A percentile compares a stretch with the other conserved stretches of the same genome.
Conservation (phyloP, 2,113 vertebrate genomes). For the Pterocles orientalis region DNA sequence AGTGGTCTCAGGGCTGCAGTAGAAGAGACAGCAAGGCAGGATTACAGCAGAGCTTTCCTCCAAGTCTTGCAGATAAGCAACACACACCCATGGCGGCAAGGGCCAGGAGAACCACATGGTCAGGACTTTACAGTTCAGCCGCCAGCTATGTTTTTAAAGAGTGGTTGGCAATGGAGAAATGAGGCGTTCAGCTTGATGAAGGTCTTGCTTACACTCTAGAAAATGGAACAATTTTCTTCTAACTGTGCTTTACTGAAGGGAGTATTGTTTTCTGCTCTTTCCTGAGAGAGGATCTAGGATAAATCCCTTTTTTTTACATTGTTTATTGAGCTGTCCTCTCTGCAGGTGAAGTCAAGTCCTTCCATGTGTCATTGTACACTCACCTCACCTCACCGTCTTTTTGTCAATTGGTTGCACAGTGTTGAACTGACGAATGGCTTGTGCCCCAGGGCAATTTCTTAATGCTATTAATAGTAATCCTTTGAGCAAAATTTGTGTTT, state of each 20-base stretch:
- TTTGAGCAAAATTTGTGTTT: not conserved
- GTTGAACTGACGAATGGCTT: not conserved
- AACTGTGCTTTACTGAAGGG: not conserved
- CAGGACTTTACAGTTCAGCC: not conserved
- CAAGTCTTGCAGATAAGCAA: not conserved
- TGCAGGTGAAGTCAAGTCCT: not conserved
- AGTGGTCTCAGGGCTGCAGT: not conserved
- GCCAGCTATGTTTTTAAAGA: not conserved
- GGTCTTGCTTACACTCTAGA: not conserved
- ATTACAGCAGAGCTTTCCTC: not conserved
- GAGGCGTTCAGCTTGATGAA: not conserved
- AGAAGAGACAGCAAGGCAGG: not conserved
- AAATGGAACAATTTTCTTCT: not conserved
- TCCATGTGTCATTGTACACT: not conserved
- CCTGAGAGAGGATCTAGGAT: not conserved
- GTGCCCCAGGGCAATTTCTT: not conserved
- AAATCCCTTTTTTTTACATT: not conserved
- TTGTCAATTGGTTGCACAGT: not conserved
- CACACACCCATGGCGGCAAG: accelerated
- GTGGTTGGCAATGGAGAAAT: not conserved
- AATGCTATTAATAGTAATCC: not conserved
- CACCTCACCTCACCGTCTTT: not conserved
- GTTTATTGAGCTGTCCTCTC: not conserved
- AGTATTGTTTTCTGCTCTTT: not conserved
- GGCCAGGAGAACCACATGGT: not conserved